These are phyloP conservation scores for Trichogramma pretiosum DNA, from an alignment of 1,140 invertebrate genomes.

Conservation along the genomic window DNA sequence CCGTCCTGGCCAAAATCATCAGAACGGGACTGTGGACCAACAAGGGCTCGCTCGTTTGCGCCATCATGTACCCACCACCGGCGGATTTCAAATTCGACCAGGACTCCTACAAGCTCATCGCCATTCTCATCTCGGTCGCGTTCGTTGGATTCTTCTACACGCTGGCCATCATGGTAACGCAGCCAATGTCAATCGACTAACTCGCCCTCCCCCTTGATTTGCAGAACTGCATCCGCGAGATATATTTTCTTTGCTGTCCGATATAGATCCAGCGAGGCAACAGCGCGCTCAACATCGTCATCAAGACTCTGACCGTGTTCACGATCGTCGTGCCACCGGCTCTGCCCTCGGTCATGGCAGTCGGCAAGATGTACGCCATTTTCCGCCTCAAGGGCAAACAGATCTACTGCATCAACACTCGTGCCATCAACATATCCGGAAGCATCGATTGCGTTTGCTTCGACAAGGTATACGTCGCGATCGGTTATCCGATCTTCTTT, in stretches of 20 bases:
- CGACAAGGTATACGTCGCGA: constrained; percentile 95
- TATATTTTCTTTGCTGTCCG: too few relatives aligned
- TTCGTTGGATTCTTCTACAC: constrained; percentile 76
- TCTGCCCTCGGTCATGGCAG: constrained; percentile 85
- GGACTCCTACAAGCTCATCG: constrained; percentile 86
- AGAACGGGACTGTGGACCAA: constrained; percentile 80
- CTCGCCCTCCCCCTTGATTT: too few relatives aligned
- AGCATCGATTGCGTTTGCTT: constrained; percentile 94
- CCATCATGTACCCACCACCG: constrained; percentile 89
- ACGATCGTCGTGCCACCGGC: constrained; percentile 91
- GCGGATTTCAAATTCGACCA: constrained; percentile 91
- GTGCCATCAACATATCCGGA: constrained; percentile 89
- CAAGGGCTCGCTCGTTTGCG: constrained; percentile 82
- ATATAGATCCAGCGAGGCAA: constrained; percentile 48
- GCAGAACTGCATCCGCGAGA: too few relatives aligned
- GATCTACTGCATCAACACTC: constrained; percentile 91
- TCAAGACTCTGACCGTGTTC: constrained; percentile 81
- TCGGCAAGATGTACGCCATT: constrained; percentile 88
- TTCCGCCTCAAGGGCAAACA: constrained; percentile 65
- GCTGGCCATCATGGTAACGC: constrained; percentile 71
- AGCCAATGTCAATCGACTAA: too few relatives aligned
- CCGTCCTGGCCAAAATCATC: constrained; percentile 59
- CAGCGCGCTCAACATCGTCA: constrained; percentile 52
- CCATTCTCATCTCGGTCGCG: constrained; percentile 70
- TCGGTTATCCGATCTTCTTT: too few relatives aligned